Conservation (phyloP, 1,140 invertebrate species). For the Euborellia annulipes region DNA sequence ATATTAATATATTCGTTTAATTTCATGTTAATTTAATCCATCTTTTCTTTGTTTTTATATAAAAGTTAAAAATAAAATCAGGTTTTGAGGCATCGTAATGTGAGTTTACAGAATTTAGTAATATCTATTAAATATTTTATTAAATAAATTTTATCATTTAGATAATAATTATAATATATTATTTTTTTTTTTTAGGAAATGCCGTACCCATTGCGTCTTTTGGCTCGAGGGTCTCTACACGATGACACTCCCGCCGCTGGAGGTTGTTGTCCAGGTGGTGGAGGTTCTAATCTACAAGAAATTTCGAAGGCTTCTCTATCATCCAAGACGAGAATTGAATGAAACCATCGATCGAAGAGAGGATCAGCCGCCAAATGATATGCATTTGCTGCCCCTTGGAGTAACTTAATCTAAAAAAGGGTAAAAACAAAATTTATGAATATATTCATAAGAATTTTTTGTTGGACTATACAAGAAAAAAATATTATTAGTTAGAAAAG, state of each 20-base stretch:
- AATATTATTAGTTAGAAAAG: not conserved
- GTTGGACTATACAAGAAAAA: not conserved
- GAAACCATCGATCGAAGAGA: conserved; percentile 84
- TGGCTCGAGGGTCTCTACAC: conserved; percentile 5
- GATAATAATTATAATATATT: no score
- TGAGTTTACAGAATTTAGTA: no score
- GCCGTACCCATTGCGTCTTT: conserved; percentile 14
- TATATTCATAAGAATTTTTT: conserved; percentile 3
- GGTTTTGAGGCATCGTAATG: no score
- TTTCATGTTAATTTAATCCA: no score
- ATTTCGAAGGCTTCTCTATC: conserved; percentile 82
- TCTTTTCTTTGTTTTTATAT: no score
- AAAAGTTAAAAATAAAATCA: no score
- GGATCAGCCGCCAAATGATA: conserved; percentile 75
- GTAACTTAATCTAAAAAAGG: conserved; percentile 66
- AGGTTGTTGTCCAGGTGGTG: conserved; percentile 22
- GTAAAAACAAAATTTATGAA: conserved; percentile 1
- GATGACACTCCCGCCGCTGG: not conserved
- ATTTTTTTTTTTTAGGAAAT: not conserved
- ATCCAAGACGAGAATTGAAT: conserved; percentile 72
- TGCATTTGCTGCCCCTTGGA: conserved; percentile 94
- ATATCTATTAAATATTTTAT: no score
- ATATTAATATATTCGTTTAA: no score
- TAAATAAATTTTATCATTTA: no score
- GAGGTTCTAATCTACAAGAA: conserved; percentile 78